Base-by-base conservation (phyloP, 2,113 vertebrate species). In the Stegastes partitus region DNA sequence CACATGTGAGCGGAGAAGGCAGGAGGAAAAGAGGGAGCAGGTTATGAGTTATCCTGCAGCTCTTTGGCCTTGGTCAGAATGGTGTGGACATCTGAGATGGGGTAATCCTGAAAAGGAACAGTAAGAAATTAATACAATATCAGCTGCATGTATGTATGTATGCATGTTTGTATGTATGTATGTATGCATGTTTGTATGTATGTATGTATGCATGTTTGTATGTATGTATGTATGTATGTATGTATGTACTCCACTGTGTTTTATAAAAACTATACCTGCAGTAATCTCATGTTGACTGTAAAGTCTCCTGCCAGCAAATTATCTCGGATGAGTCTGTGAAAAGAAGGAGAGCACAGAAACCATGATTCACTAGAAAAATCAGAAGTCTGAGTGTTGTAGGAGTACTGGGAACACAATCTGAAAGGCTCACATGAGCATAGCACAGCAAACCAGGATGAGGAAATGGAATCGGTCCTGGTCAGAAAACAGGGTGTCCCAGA, bases 401-500 rank as follows among this genome's bases (percentile, higher is more conserved):
- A 28, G 0, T 7, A 63, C 22, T 16, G 2, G 18, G 15, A 15
- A 8, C 34, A n/a, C 2, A 47, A 39, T 26, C 11, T 15, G 6
- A 31, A 34, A 51, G 2, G 85, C 97, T 96, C 89, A 99, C 98
- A 94, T 95, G 65, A 99, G 85, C 98, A 99, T 99, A 83, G 98
- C 97, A 2, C 98, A 99, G 79, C 97, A 98, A 82, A 99, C 97
- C 1, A 98, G 94, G 75, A 99, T 96, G 9, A 99, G 97, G 87
- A 99, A 99, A 79, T 99, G 95, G 21, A 99, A 99, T 42, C 98
- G 96, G 77, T 91, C 96, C 81, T 96, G 94, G 1, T 99, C 97
- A 0, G 98, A 98, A 2, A 99, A 99, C 78, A 99, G 95, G 0
- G 97, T 96, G 89, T 99, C 98, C 98, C 98, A 99, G 93, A 99